These are phyloP conservation scores for Salpingus planirostris DNA, from an alignment of 2,888 invertebrate genomes.

Conservation along the genomic window DNA sequence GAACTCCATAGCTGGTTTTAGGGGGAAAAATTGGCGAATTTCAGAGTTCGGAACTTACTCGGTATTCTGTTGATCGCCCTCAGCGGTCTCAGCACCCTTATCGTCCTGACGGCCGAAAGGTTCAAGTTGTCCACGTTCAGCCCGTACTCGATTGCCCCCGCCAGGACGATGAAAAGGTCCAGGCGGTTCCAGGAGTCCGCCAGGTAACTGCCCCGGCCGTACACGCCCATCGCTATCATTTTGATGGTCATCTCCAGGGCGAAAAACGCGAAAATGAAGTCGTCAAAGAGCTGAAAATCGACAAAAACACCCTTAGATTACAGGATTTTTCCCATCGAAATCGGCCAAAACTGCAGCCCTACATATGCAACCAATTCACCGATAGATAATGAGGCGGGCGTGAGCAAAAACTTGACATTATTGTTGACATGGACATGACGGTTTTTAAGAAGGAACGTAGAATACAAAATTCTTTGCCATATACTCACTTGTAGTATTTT, in stretches of 20 bases:
- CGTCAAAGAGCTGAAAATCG: slow-evolving; percentile 88
- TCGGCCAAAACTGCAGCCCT: too few relatives aligned
- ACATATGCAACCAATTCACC: too few relatives aligned
- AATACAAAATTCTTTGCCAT: too few relatives aligned
- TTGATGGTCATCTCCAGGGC: slow-evolving; percentile 97
- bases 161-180: slow-evolving; percentile 95
- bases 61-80: slow-evolving; percentile 99
- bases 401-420: too few relatives aligned
- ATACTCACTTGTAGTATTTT: slow-evolving; percentile 83
- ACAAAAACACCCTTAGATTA: too few relatives aligned
- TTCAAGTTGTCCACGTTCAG: slow-evolving; percentile 96
- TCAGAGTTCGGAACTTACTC: too few relatives aligned
- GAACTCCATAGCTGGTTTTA: too few relatives aligned
- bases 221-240: slow-evolving; percentile 96
- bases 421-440: too few relatives aligned
- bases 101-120: slow-evolving; percentile 95
- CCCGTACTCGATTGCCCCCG: slow-evolving; percentile 86
- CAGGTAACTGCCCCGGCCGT: slow-evolving; percentile 88
- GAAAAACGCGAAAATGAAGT: slow-evolving; percentile 98
- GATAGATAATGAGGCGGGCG: too few relatives aligned
- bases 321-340: too few relatives aligned
- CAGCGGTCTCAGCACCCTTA: slow-evolving; percentile 91
- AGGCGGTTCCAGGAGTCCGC: slow-evolving; percentile 98
- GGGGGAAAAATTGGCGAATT: too few relatives aligned
- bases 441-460: too few relatives aligned